Conservation (phyloP, 2,888 invertebrate species). For the Volucella zonaria region DNA sequence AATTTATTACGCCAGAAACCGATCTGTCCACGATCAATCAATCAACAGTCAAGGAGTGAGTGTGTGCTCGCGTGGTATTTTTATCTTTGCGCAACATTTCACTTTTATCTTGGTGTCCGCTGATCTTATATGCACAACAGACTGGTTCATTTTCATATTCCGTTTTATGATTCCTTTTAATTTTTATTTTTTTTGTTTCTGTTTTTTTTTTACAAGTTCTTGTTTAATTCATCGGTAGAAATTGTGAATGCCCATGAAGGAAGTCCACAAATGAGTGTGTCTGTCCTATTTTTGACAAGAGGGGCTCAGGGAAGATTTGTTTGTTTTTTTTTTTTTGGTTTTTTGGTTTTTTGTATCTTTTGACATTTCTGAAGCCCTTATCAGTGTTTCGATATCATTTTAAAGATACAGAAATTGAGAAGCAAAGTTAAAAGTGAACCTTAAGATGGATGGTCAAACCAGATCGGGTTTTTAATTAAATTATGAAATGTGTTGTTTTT, state of each 20-base stretch:
- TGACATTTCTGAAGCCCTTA: conserved; percentile 50
- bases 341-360: conserved; percentile 36
- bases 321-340: not conserved
- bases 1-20: conserved; percentile 64
- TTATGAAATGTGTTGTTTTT: not conserved
- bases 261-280: conserved; percentile 21
- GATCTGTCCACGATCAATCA: conserved; percentile 70
- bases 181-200: not conserved
- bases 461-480: conserved; percentile 23
- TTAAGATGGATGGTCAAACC: conserved; percentile 28
- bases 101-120: conserved; percentile 52
- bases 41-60: conserved; percentile 54
- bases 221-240: conserved; percentile 22
- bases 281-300: conserved; percentile 51
- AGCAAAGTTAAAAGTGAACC: conserved; percentile 38
- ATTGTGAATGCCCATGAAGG: conserved; percentile 30
- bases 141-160: conserved; percentile 33
- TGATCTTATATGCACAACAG: conserved; percentile 40
- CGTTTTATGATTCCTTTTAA: conserved; percentile 18
- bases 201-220: not conserved
- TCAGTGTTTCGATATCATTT: conserved; percentile 56
- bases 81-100: conserved; percentile 42
- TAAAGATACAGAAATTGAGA: conserved; percentile 59
- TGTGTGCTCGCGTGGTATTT: conserved; percentile 49
- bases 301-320: not conserved